phyloP scores from a whole-genome alignment of 2,113 vertebrate genomes.

The cattle (Bos taurus) region ARS-UCD2.0 NC_037331.1:59511501-59512000 shows the following conservation, averaged over 20 bases:
- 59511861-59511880: neutral
- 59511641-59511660: neutral
- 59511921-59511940: neutral
- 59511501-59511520: neutral
- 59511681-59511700: neutral
- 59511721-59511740: neutral
- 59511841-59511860: neutral
- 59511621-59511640: neutral
- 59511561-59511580: neutral
- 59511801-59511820: neutral
- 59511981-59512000: neutral
- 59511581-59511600: neutral
- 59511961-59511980: neutral
- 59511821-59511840: neutral
- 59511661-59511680: neutral
- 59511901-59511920: neutral
- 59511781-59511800: neutral
- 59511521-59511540: neutral
- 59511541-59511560: neutral
- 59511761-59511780: neutral
- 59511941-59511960: neutral
- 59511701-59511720: neutral
- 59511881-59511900: neutral
- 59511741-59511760: neutral
- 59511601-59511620: neutral